Evolutionary conservation across 2,888 invertebrate genomes (phyloP), one percentile per base, ranked within the genome.

Genomic region (Athalia cordata): DNA sequence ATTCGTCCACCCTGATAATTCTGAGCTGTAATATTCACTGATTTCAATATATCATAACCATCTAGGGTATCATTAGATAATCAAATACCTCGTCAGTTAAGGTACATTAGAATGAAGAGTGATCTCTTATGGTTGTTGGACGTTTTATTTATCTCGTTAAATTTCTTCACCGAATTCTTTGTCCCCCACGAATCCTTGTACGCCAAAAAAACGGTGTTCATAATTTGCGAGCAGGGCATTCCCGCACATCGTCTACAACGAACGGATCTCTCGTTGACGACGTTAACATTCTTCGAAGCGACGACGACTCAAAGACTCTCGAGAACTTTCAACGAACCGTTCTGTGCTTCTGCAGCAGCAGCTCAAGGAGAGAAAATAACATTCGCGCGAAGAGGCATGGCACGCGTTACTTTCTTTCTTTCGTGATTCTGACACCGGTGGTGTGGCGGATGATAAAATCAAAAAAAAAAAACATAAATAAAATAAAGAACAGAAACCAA

Each of bases 341-440:
- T 29, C 1, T 29, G 29, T 29, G 29, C 29, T 29, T 29, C 29
- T 29, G 29, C 29, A 29, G 29, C 29, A n/a, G n/a, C n/a, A n/a
- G 29, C 29, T 29, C 29, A 29, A 68, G 50, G 45, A 72, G 59
- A 72, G 57, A 59, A 72, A 59, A 72, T 13, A 13, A 11, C 4
- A 59, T 59, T 72, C 72, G 72, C 13, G 72, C 57, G 72, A 59
- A 72, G 72, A 59, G 72, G 72, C 29, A 29, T 29, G 29, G 29
- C 72, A 72, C 72, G 72, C 72, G 72, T 72, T 72, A 72, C 72
- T 72, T 72, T 72, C 72, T 52, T 72, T n/a, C n/a, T 55, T 29
- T 29, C 29, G 29, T 29, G 6, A 43, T 50, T 11, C 68, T 55
- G 9, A 55, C 55, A 55, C 55, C 55, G 55, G 5, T 13, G 11